Conservation (phyloP, 2,888 invertebrate genomes). For the Clunio marinus region DNA sequence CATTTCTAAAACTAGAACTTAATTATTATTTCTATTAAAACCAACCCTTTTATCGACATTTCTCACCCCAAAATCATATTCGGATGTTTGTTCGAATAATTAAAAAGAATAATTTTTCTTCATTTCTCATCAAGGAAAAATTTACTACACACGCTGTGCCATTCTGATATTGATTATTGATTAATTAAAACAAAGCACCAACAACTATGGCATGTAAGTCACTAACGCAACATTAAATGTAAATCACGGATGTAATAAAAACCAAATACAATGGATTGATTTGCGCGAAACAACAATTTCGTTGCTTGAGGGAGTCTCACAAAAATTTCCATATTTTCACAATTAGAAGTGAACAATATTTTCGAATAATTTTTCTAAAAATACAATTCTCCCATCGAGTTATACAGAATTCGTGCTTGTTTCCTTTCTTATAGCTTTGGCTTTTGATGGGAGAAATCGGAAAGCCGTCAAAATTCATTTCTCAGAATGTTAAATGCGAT, state of each 20-base stretch:
- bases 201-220: constrained; percentile 11
- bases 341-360: constrained; percentile 27
- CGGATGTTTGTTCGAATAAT: constrained; percentile 34
- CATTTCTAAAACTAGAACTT: constrained; percentile 14
- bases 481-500: background rate
- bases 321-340: constrained; percentile 39
- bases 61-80: background rate
- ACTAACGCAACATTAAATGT: constrained; percentile 20
- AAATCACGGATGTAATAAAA: background rate
- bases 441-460: background rate
- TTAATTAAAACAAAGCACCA: constrained; percentile 23
- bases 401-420: background rate
- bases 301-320: background rate
- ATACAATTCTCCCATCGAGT: constrained; percentile 17
- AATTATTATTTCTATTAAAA: constrained; percentile 18
- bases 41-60: background rate
- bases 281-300: background rate
- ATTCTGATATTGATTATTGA: constrained; percentile 34
- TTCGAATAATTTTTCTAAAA: constrained; percentile 16
- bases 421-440: background rate
- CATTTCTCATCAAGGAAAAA: too few species aligned
- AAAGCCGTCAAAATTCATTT: background rate
- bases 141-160: constrained; percentile 33
- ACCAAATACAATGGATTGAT: background rate
- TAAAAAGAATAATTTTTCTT: constrained; percentile 15